phyloP scores from a whole-genome alignment of 1,140 invertebrate species.

The Cylas formicarius region DNA sequence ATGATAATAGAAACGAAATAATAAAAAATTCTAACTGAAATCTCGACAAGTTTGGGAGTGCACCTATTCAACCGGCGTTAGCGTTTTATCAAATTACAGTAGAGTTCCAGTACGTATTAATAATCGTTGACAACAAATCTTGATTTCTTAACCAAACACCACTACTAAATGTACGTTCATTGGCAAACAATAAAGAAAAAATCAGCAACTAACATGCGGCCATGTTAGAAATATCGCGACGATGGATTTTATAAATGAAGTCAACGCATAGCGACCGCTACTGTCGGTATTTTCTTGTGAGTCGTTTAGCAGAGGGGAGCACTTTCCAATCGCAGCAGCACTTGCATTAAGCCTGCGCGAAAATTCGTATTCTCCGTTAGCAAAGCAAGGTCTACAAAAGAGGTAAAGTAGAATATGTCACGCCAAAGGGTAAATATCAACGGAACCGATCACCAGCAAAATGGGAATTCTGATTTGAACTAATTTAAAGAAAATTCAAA shows the following conservation, averaged over 20 bases:
- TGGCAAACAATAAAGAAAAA: slow-evolving; percentile 46
- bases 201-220: slow-evolving; percentile 41
- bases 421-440: too few relatives aligned
- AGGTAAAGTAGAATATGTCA: too few relatives aligned
- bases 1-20: slow-evolving; percentile 17
- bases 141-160: slow-evolving; percentile 37
- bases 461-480: too few relatives aligned
- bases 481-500: too few relatives aligned
- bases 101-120: slow-evolving; percentile 5
- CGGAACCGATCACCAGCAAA: too few relatives aligned
- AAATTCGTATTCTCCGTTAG: too few relatives aligned
- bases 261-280: slow-evolving; percentile 4
- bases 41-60: slow-evolving; percentile 10
- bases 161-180: slow-evolving; percentile 43
- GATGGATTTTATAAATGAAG: slow-evolving; percentile 7
- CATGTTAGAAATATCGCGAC: slow-evolving; percentile 37
- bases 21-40: slow-evolving; percentile 8
- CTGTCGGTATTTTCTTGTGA: too few relatives aligned
- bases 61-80: slow-evolving; percentile 19
- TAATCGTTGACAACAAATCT: slow-evolving; percentile 16
- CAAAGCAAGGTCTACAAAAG: too few relatives aligned
- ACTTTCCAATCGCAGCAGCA: too few relatives aligned
- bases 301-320: too few relatives aligned
- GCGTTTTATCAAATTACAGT: slow-evolving; percentile 11
- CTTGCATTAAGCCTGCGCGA: too few relatives aligned